Evolutionary conservation across 2,797 vertebrate genomes (phyloP).

Genomic region (Sebastes wilsoni): DNA sequence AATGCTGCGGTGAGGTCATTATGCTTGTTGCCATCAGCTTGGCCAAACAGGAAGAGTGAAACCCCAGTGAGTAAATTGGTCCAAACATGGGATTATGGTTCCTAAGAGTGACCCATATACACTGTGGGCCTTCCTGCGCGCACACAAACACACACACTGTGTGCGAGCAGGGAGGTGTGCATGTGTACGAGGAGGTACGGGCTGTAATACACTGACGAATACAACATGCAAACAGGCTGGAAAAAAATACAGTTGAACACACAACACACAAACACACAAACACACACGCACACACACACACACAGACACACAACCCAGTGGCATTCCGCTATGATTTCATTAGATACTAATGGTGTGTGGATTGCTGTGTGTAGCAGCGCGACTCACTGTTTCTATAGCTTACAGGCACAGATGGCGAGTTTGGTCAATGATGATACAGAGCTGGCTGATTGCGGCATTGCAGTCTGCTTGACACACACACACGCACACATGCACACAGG

Average conservation of each 20-base stretch:
- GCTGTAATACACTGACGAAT: not conserved
- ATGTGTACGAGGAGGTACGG: not conserved
- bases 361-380: conserved; percentile 39
- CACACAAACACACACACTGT: conserved; percentile 24
- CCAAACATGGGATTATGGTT: conserved; percentile 66
- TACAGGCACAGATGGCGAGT: conserved; percentile 68
- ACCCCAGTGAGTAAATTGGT: conserved; percentile 68
- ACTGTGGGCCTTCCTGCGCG: conserved; percentile 24
- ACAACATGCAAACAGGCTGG: conserved; percentile 9
- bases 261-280: not conserved
- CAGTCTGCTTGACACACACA: conserved; percentile 40
- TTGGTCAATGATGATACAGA: conserved; percentile 66
- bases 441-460: conserved; percentile 59
- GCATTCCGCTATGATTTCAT: conserved; percentile 18
- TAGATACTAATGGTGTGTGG: conserved; percentile 28
- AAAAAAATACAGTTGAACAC: not conserved
- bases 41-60: conserved; percentile 78
- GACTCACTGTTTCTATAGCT: conserved; percentile 56
- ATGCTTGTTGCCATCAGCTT: conserved; percentile 84
- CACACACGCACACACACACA: not conserved
- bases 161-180: not conserved
- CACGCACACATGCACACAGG: not conserved
- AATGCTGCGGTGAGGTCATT: conserved; percentile 86
- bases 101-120: conserved; percentile 69
- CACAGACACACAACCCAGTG: not conserved